Conservation (phyloP, 2,888 invertebrate genomes). For the Brenthis daphne region DNA sequence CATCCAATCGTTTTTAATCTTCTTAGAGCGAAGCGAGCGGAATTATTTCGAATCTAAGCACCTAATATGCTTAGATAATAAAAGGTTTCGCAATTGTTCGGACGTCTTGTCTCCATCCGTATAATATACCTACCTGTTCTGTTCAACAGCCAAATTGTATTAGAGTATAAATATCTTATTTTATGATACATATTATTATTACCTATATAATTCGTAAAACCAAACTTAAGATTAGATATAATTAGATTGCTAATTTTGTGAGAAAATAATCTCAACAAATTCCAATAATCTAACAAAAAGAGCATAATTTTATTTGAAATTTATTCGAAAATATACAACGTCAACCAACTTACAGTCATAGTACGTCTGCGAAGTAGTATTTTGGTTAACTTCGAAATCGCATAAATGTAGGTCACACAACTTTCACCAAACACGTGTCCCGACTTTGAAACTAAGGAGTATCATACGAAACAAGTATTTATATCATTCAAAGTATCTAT, state of each 20-base stretch:
- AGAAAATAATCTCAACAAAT: no score
- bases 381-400: slow-evolving; percentile 38
- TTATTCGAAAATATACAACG: background rate
- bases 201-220: background rate
- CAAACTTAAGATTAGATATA: no score
- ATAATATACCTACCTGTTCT: slow-evolving; percentile 36
- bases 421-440: slow-evolving; percentile 57
- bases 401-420: slow-evolving; percentile 47
- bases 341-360: slow-evolving; percentile 2
- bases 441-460: slow-evolving; percentile 52
- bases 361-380: slow-evolving; percentile 22
- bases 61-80: slow-evolving; percentile 76
- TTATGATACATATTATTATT: background rate
- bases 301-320: background rate
- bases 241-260: no score
- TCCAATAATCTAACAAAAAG: no score
- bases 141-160: slow-evolving; percentile 6
- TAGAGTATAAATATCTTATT: slow-evolving; percentile 2
- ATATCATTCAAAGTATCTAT: slow-evolving; percentile 53
- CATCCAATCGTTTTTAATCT: slow-evolving; percentile 81
- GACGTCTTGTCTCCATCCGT: slow-evolving; percentile 35
- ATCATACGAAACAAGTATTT: slow-evolving; percentile 43
- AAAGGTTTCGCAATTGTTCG: slow-evolving; percentile 68
- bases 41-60: slow-evolving; percentile 76
- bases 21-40: slow-evolving; percentile 71